phyloP scores from a whole-genome alignment of 2,888 invertebrate genomes.

The Chalcosyrphus nemorum region DNA sequence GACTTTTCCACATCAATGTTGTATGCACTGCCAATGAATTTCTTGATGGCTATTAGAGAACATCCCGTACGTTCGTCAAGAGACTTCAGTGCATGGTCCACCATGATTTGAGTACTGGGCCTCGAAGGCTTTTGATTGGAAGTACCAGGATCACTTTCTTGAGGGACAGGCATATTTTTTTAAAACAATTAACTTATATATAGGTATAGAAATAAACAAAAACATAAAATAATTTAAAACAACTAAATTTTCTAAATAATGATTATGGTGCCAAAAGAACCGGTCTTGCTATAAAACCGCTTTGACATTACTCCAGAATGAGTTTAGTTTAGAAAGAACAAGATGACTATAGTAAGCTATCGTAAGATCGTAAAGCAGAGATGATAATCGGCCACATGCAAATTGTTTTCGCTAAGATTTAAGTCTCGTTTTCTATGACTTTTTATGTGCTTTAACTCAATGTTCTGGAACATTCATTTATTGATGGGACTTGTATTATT shows the following conservation, averaged over 20 bases:
- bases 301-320: background rate
- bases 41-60: conserved; percentile 83
- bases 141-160: background rate
- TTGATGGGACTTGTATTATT: too few species aligned
- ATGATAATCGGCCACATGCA: too few species aligned
- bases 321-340: background rate
- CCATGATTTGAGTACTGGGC: conserved; percentile 84
- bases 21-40: conserved; percentile 85
- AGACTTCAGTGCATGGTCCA: conserved; percentile 83
- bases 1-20: conserved; percentile 85
- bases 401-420: too few species aligned
- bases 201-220: background rate
- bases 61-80: conserved; percentile 85
- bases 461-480: too few species aligned
- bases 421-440: too few species aligned
- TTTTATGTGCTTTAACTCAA: too few species aligned
- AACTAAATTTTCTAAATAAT: background rate
- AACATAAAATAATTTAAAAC: background rate
- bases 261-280: background rate
- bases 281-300: background rate
- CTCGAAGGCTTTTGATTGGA: background rate
- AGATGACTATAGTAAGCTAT: background rate
- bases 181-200: background rate
- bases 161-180: conserved; percentile 17
- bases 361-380: background rate